Evolutionary conservation across 2,888 invertebrate genomes (phyloP).

Genomic region (Acronicta alni): DNA sequence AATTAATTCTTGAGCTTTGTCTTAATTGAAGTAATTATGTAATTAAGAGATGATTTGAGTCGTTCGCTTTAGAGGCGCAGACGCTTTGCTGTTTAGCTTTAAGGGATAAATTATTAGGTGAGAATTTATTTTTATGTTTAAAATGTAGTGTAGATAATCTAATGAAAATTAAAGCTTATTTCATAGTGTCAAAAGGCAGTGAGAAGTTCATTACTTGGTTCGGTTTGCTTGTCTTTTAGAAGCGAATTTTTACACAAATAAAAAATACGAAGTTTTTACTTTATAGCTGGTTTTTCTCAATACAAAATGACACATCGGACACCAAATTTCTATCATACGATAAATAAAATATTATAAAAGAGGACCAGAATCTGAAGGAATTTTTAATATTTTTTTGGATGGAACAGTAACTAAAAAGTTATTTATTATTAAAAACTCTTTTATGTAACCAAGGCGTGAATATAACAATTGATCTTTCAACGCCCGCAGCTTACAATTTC

Average conservation of each 20-base stretch:
- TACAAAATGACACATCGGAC: too few relatives aligned
- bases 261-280: too few relatives aligned
- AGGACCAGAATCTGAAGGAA: too few relatives aligned
- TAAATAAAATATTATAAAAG: too few relatives aligned
- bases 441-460: not conserved
- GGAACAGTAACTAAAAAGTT: not conserved
- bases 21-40: slow-evolving; percentile 67
- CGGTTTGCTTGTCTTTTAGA: too few relatives aligned
- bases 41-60: slow-evolving; percentile 67
- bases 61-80: slow-evolving; percentile 33
- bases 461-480: slow-evolving; percentile 23
- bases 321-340: too few relatives aligned
- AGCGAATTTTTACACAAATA: too few relatives aligned
- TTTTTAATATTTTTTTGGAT: too few relatives aligned
- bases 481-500: slow-evolving; percentile 44
- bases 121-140: slow-evolving; percentile 26
- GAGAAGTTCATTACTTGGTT: not conserved
- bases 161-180: not conserved
- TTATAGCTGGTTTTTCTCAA: too few relatives aligned
- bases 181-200: too few relatives aligned
- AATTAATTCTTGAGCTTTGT: slow-evolving; percentile 62
- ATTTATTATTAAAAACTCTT: not conserved
- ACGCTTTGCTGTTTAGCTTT: slow-evolving; percentile 17
- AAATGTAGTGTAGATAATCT: not conserved
- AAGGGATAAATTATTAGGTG: slow-evolving; percentile 24